phyloP scores from a whole-genome alignment of 2,113 vertebrate genomes.

The Silurus meridionalis region DNA sequence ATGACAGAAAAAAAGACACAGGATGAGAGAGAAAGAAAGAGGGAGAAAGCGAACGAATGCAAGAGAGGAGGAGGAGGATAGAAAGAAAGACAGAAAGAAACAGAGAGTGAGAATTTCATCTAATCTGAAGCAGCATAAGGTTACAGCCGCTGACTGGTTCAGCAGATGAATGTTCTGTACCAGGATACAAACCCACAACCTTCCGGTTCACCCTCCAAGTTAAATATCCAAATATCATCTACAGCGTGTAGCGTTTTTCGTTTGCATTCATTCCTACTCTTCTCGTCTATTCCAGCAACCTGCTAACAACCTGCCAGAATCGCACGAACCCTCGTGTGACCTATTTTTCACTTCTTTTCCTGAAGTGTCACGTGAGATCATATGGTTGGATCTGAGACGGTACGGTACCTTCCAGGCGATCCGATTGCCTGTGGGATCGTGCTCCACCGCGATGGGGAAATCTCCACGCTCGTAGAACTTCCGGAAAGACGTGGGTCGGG shows the following conservation, averaged over 20 bases:
- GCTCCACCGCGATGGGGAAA: slow-evolving; percentile 86
- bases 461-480: slow-evolving; percentile 91
- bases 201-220: too few relatives aligned
- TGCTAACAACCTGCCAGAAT: neutral
- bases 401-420: slow-evolving; percentile 92
- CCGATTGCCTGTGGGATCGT: slow-evolving; percentile 81
- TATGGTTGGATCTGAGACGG: neutral
- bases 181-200: neutral
- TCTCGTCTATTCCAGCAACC: neutral
- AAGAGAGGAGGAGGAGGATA: neutral
- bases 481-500: slow-evolving; percentile 84
- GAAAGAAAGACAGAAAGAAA: neutral
- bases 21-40: neutral
- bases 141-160: neutral
- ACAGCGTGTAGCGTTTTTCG: neutral
- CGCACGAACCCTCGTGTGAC: too few relatives aligned
- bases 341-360: neutral
- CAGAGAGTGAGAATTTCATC: neutral
- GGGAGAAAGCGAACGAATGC: neutral
- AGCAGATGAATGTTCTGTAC: neutral
- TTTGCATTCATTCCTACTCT: neutral
- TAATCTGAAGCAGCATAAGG: neutral
- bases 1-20: neutral
- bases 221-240: too few relatives aligned
- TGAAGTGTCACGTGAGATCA: too few relatives aligned